A percentile compares a stretch with the other conserved stretches of the same genome.
phyloP scores from a whole-genome alignment of 2,113 vertebrate genomes.

The Rostratula benghalensis region DNA sequence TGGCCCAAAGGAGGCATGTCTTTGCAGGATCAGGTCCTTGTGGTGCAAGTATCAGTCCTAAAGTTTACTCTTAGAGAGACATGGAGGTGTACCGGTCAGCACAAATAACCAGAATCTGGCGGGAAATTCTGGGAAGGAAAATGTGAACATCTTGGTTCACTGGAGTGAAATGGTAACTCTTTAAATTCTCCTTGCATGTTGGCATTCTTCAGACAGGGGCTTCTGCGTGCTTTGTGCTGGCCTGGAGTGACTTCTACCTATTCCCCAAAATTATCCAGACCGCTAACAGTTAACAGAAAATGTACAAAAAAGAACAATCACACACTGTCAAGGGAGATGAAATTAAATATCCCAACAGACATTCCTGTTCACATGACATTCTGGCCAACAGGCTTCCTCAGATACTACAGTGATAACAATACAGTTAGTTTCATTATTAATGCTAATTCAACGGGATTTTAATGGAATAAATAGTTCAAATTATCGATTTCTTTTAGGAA shows the following conservation, averaged over 20 bases:
- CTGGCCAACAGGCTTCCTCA: slow-evolving; percentile 1
- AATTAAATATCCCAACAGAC: slow-evolving; percentile 51
- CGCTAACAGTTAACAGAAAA: slow-evolving; percentile 7
- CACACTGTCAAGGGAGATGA: background rate
- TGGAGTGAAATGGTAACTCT: background rate
- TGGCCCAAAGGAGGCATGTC: background rate
- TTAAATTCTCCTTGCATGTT: background rate
- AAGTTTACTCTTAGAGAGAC: background rate
- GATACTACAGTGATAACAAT: background rate
- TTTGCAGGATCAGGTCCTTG: background rate
- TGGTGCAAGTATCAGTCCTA: background rate
- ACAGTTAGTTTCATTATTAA: slow-evolving; percentile 9
- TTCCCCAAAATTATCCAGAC: background rate
- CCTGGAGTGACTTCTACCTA: background rate
- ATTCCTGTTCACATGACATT: background rate
- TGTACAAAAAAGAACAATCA: background rate
- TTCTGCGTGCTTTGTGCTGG: background rate
- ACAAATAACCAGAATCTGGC: background rate
- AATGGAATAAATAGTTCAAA: background rate
- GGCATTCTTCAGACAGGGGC: background rate
- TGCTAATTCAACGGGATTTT: background rate
- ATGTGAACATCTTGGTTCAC: background rate
- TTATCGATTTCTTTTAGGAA: background rate
- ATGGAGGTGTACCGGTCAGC: background rate
- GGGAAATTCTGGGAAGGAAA: background rate